Conservation (phyloP, 1,140 invertebrate genomes). For the Procambarus clarkii region DNA sequence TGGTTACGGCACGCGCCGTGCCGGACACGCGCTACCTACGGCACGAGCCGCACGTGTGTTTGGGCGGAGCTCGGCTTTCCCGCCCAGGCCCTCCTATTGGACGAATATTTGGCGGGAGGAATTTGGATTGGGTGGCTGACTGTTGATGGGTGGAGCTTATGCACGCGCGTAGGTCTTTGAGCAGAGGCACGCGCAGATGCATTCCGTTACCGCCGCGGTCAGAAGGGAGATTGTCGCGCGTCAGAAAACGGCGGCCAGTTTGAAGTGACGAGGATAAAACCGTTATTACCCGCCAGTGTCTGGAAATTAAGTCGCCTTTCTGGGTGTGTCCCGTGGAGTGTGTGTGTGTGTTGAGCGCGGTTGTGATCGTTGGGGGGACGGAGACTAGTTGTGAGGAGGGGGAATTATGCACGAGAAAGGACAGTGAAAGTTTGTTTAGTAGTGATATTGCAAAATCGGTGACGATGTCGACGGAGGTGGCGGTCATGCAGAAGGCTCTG, state of each 20-base stretch:
- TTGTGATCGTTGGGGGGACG: not conserved
- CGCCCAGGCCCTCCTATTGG: constrained; percentile 24
- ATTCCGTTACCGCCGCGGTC: constrained; percentile 65
- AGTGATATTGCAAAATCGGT: constrained; percentile 4
- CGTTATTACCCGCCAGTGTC: constrained; percentile 32
- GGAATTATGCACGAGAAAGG: constrained; percentile 11
- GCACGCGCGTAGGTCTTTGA: constrained; percentile 68
- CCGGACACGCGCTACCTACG: constrained; percentile 59
- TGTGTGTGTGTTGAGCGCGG: not conserved
- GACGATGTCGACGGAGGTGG: constrained; percentile 30
- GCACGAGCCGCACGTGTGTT: constrained; percentile 61
- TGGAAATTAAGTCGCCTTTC: not conserved
- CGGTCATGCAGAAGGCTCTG: constrained; percentile 41
- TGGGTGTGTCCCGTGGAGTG: not conserved
- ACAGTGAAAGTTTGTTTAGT: not conserved
- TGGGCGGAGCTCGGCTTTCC: constrained; percentile 38
- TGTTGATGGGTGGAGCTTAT: constrained; percentile 45
- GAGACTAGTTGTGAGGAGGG: too few relatives aligned
- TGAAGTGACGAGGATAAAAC: constrained; percentile 58
- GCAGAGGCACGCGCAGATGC: constrained; percentile 61
- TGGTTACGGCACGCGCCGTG: constrained; percentile 53
- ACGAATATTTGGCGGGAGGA: constrained; percentile 60
- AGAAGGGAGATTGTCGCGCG: constrained; percentile 36
- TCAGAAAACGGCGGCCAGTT: constrained; percentile 38
- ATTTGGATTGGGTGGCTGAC: constrained; percentile 42